These are phyloP conservation scores for Pseudochirops cupreus DNA, from an alignment of 2,797 vertebrate species.

Conservation along the genomic window DNA sequence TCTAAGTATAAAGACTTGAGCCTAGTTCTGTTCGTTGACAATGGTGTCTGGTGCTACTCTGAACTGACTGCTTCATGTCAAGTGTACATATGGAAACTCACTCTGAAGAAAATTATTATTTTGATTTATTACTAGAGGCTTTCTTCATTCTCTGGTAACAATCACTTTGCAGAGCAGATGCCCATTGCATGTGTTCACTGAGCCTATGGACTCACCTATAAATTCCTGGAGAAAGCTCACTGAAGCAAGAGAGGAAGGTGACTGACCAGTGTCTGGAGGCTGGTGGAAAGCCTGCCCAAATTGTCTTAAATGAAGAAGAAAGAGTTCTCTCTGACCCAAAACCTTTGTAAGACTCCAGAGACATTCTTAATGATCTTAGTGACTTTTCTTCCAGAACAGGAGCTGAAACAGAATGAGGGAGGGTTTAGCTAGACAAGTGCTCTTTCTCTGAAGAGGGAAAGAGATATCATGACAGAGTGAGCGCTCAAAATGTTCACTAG, in stretches of 20 bases:
- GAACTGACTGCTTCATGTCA: background rate
- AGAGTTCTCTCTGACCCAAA: background rate
- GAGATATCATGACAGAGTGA: background rate
- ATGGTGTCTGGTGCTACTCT: background rate
- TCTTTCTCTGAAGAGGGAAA: conserved; percentile 8
- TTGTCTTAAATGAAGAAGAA: conserved; percentile 15
- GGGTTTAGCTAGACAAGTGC: background rate
- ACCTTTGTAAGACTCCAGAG: background rate
- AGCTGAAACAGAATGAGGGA: background rate
- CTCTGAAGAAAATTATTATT: conserved; percentile 63
- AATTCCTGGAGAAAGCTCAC: conserved; percentile 46
- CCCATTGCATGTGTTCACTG: conserved; percentile 55
- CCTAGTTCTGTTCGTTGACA: background rate
- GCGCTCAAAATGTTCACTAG: conserved; percentile 2
- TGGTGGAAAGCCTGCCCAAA: background rate
- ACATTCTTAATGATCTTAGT: background rate
- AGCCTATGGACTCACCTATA: conserved; percentile 53
- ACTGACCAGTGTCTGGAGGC: background rate
- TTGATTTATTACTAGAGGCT: conserved; percentile 66
- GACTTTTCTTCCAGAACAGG: conserved; percentile 48
- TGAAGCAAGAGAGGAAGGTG: conserved; percentile 6
- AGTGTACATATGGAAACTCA: conserved; percentile 37
- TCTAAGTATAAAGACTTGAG: background rate
- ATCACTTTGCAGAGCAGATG: conserved; percentile 67
- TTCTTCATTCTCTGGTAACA: conserved; percentile 65